Evolutionary conservation across 64 coral and sea anemone species (phyloP).

Genomic region (Cladopsammia gracilis): DNA sequence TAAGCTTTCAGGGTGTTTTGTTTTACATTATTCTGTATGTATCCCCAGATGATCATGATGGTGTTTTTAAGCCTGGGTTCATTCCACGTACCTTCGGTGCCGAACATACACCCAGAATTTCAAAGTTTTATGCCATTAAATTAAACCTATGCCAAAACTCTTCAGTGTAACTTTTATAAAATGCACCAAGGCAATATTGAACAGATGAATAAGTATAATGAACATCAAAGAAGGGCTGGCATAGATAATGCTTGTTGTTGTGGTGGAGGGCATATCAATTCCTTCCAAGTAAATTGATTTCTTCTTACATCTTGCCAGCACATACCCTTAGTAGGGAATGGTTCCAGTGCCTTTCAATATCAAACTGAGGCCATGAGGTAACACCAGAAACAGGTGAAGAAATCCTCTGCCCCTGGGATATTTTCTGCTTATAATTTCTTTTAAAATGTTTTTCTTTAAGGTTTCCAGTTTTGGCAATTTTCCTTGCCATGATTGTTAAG

Average conservation of each 20-base stretch:
- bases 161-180: not conserved
- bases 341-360: not conserved
- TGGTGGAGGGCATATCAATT: not conserved
- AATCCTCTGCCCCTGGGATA: not conserved
- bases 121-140: not conserved
- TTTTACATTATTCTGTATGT: no score
- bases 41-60: no score
- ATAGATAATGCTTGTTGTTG: not conserved
- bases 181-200: not conserved
- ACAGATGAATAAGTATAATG: not conserved
- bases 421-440: not conserved
- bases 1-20: no score
- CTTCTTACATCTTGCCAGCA: conserved; percentile 2
- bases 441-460: not conserved
- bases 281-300: not conserved
- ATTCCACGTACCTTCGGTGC: not conserved
- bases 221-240: not conserved
- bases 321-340: not conserved
- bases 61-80: not conserved
- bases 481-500: not conserved
- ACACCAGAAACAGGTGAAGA: not conserved
- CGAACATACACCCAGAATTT: not conserved
- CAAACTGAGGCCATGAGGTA: not conserved
- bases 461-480: not conserved
- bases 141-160: not conserved